Evolutionary conservation across 1,140 invertebrate genomes (phyloP), one percentile per base, ranked within the genome.

Genomic region (Drosophila orosa): DNA sequence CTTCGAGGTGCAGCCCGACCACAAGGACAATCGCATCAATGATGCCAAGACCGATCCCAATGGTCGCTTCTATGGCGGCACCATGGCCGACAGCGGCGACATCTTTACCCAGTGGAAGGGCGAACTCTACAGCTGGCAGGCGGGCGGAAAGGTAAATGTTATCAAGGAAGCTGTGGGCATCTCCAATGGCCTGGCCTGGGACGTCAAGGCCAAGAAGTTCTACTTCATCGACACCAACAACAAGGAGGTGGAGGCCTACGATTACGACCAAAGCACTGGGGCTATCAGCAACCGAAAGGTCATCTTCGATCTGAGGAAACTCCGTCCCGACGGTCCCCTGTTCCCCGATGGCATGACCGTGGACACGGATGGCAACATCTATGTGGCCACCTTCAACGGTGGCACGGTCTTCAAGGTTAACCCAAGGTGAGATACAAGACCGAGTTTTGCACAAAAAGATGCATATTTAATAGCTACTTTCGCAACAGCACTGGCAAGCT

Each of bases 131-230:
- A 50, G 75, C 63, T 73, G 91, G 93, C 42, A 93, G 93, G 79
- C 93, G 92, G 87, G 95, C 94, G 35, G 95, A 93, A 27, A 92
- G 95, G 5, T 96, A 94, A 89, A 91, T 92, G 13, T 56, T 61
- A 78, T 91, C 59, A 93, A 52, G 39, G 76, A 54, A 57, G 76
- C 92, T 75, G 93, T 96, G 19, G 93, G 94, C 50, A 95, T 97
- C 44, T 96, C 96, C 33, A 98, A 98, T 90, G 97, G 97, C 0
- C 89, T 98, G 6, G 95, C 95, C 12, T 98, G 97, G 97, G 95
- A 95, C 72, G 83, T 92, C 3, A 93, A 95, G 44, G 94, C 95
- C 59, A 94, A 94, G 24, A 95, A 94, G 25, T 95, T 97, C 92
- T 97, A 96, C 91, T 97, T 95, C 85, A 95, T 96, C 1, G 96